Conservation (phyloP, 2,888 invertebrate species). For the Xanthia icteritia region DNA sequence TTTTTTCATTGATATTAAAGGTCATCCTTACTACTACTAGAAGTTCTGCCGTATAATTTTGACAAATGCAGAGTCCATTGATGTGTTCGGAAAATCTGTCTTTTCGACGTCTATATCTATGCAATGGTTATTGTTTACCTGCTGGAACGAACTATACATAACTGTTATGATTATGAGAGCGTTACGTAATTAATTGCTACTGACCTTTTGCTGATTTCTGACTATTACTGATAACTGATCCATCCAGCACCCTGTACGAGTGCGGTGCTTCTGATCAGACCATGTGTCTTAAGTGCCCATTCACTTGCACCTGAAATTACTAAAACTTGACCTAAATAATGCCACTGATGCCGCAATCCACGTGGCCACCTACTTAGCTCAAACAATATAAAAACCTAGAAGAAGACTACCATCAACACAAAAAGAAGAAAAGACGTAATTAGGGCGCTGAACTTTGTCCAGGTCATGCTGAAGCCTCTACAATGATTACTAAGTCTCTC, state of each 20-base stretch:
- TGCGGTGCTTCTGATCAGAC: too few relatives aligned
- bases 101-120: background rate
- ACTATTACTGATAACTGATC: too few relatives aligned
- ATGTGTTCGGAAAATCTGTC: background rate
- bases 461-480: background rate
- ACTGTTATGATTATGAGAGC: background rate
- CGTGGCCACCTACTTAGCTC: background rate
- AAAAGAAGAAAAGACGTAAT: background rate
- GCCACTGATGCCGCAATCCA: background rate
- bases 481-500: background rate
- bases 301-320: background rate
- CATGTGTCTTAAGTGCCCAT: background rate
- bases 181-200: background rate
- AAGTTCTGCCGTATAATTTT: background rate
- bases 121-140: background rate
- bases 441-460: background rate
- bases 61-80: background rate
- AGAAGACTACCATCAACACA: background rate
- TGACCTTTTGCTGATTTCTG: background rate
- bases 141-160: background rate
- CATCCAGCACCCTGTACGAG: too few relatives aligned
- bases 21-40: background rate
- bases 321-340: background rate
- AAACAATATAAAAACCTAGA: background rate
- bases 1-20: background rate